Conservation (phyloP, 2,113 vertebrate species). For the Chroicocephalus ridibundus region DNA sequence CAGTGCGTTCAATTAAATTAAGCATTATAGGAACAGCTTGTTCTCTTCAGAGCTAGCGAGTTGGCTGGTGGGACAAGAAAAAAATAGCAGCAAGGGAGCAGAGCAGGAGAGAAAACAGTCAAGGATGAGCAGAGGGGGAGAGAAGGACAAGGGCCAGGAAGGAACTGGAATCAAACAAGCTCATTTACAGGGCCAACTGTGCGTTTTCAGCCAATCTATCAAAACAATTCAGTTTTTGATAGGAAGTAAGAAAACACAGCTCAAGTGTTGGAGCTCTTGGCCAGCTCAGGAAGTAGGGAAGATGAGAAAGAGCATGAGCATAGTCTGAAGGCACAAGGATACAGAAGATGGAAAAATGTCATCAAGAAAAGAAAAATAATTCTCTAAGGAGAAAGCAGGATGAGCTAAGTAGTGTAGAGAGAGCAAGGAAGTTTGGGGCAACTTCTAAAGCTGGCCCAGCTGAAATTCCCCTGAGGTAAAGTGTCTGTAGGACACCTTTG, state of each 20-base stretch:
- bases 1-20: slow-evolving; percentile 52
- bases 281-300: not conserved
- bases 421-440: not conserved
- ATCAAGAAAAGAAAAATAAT: not conserved
- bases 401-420: not conserved
- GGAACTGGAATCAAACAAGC: slow-evolving; percentile 1
- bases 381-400: not conserved
- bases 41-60: slow-evolving; percentile 16
- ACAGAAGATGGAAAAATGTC: not conserved
- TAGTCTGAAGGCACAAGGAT: not conserved
- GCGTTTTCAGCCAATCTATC: slow-evolving; percentile 18
- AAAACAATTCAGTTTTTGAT: slow-evolving; percentile 32
- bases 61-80: slow-evolving; percentile 6
- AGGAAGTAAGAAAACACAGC: slow-evolving; percentile 18
- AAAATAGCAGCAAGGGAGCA: slow-evolving; percentile 36
- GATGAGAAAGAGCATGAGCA: not conserved
- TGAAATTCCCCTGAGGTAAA: not conserved
- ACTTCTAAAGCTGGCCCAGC: not conserved
- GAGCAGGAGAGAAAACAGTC: slow-evolving; percentile 37
- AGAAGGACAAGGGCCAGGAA: slow-evolving; percentile 14
- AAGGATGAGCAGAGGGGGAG: slow-evolving; percentile 15
- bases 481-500: not conserved
- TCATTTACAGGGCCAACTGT: not conserved
- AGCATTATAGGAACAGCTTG: slow-evolving; percentile 58
- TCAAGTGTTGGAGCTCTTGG: not conserved